Conservation (phyloP, 2,888 invertebrate species). For the Aleiodes testaceus region DNA sequence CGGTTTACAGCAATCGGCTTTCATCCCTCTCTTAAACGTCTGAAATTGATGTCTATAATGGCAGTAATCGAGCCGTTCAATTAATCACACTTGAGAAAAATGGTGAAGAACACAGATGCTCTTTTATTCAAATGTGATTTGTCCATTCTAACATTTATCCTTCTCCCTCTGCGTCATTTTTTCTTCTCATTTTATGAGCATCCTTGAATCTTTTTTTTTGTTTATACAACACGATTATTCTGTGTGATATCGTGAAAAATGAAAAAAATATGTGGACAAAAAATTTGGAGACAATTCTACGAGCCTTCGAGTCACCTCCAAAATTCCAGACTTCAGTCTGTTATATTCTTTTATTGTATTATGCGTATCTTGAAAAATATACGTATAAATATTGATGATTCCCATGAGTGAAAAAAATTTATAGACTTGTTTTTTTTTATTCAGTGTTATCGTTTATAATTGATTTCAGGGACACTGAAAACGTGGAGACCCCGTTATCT, state of each 20-base stretch:
- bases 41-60: slow-evolving; percentile 2
- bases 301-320: slow-evolving; percentile 8
- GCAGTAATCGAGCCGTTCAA: not conserved
- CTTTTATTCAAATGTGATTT: not conserved
- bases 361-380: not conserved
- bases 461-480: not conserved
- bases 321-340: slow-evolving; percentile 2
- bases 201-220: slow-evolving; percentile 17
- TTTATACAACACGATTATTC: not conserved
- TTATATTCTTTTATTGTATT: slow-evolving; percentile 1
- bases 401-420: not conserved
- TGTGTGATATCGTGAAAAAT: slow-evolving; percentile 7
- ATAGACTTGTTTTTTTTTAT: not conserved
- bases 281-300: not conserved
- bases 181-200: slow-evolving; percentile 9
- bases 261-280: slow-evolving; percentile 4
- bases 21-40: not conserved
- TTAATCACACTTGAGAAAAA: not conserved
- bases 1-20: slow-evolving; percentile 11
- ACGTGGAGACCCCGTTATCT: not conserved
- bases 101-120: too few species aligned
- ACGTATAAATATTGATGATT: not conserved
- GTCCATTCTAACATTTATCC: not conserved
- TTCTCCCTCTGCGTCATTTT: not conserved
- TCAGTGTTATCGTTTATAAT: not conserved